Base-by-base conservation (phyloP, 2,113 vertebrate genomes). In the Lasiurus cinereus region DNA sequence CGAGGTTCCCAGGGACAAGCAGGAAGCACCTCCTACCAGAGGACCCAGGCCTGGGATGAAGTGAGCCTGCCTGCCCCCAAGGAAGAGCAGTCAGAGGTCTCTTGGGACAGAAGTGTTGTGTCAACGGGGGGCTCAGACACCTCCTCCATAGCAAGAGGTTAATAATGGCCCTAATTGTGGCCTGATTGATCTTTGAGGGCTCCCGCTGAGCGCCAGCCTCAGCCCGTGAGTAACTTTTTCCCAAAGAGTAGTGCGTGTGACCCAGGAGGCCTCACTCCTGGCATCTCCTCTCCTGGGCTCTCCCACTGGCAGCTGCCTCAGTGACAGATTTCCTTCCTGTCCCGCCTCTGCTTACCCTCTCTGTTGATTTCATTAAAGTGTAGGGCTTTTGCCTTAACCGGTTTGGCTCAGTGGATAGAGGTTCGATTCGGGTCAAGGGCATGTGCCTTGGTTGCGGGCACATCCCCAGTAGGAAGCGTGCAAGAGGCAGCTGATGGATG, bases 111-210 rank as follows among this genome's bases (percentile, higher is more conserved):
- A 73, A 62, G 62, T 85, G 70, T 64, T 93, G 77, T 85, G 33
- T 96, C 94, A 97, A 94, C 54, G 95, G 77, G 80, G 90, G 19
- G 59, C n/a, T 66, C 46, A 62, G 64, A 76, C 83, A 93, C 87
- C 46, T 24, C 13, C 1, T 29, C 15, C 1, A 1, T 33, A 62
- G 21, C 77, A 78, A 87, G 80, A 94, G 84, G 70, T 90, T 80
- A 78, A 87, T 91, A 93, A 52, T 90, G 92, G 73, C 87, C 89
- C 83, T 82, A 73, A 95, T 95, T 95, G 94, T 36, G 54, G 72
- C 31, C 5, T 64, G 88, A 88, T 88, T 64, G 78, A 90, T 88
- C 72, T 93, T 84, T 36, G 66, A 72, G 67, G 64, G 43, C 31
- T 77, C 87, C 27, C 62, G 83, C 46, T 87, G 39, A 91, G 88